A percentile compares a stretch with the other conserved stretches of the same genome.
Evolutionary conservation across 2,797 vertebrate species (phyloP).

Genomic region (Rhinophrynus dorsalis): DNA sequence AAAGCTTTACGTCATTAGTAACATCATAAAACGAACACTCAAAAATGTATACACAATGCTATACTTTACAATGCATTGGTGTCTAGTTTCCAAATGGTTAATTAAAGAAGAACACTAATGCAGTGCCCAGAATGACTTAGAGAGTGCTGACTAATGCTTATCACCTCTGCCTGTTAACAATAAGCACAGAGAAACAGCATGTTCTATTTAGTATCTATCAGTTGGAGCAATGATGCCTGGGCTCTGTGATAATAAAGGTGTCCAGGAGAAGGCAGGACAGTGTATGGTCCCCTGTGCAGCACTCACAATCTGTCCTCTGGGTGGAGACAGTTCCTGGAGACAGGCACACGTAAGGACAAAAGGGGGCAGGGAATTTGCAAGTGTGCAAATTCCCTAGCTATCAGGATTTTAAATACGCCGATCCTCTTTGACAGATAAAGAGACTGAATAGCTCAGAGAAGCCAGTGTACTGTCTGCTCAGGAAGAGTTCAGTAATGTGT

Average conservation of each 20-base stretch:
- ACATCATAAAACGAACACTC: no score
- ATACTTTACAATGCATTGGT: no score
- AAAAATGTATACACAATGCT: no score
- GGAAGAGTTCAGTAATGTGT: conserved; percentile 34
- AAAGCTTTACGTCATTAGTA: no score
- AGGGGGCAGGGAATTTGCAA: conserved; percentile 33
- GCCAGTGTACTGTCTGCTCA: conserved; percentile 76
- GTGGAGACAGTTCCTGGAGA: conserved; percentile 42
- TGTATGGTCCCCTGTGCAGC: conserved; percentile 1
- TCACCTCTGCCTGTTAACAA: neutral
- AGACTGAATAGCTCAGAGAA: conserved; percentile 80
- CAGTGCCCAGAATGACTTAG: neutral
- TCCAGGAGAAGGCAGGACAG: conserved; percentile 25
- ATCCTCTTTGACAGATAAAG: conserved; percentile 79
- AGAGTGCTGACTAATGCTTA: neutral
- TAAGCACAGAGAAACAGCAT: neutral
- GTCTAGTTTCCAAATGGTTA: no score
- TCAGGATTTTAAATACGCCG: conserved; percentile 74
- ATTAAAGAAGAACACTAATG: no score
- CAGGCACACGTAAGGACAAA: conserved; percentile 11
- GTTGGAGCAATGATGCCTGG: neutral
- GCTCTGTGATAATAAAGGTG: conserved; percentile 30
- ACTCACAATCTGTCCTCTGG: conserved; percentile 40
- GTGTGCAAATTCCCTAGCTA: conserved; percentile 47
- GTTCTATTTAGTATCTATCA: neutral